A percentile compares a stretch with the other conserved stretches of the same genome.
phyloP scores from a whole-genome alignment of 2,888 invertebrate genomes.

The Hipparchia sbordonii region DNA sequence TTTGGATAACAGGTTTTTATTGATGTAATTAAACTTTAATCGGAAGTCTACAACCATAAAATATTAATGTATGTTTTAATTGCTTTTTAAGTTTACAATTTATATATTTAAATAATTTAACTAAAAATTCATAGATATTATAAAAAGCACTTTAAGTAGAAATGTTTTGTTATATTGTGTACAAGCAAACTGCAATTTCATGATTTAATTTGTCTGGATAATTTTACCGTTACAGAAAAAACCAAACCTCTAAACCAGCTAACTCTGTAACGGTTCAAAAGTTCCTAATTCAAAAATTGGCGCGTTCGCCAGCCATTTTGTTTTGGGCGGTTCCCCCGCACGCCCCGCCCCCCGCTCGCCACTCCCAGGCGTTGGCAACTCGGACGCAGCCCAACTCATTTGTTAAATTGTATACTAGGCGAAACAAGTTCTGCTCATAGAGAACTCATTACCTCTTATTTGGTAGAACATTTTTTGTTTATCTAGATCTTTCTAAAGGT shows the following conservation, averaged over 20 bases:
- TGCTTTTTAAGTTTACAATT: neutral
- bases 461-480: constrained; percentile 4
- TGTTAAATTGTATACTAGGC: constrained; percentile 73
- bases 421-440: constrained; percentile 57
- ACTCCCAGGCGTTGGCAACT: constrained; percentile 72
- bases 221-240: neutral
- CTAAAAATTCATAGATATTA: neutral
- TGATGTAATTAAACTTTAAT: constrained; percentile 7
- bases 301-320: constrained; percentile 84
- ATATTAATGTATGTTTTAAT: neutral
- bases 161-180: too few relatives aligned
- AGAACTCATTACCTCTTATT: constrained; percentile 6
- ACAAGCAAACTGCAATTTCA: neutral
- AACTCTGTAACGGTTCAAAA: constrained; percentile 25
- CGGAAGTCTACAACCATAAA: neutral
- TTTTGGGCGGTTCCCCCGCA: constrained; percentile 81
- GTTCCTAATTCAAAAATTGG: constrained; percentile 78
- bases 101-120: constrained; percentile 7
- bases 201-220: neutral
- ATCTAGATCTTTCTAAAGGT: neutral
- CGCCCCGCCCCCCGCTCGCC: constrained; percentile 79
- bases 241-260: constrained; percentile 4
- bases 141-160: too few relatives aligned
- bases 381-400: constrained; percentile 82
- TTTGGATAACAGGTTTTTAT: constrained; percentile 12